phyloP scores from a whole-genome alignment of 2,888 invertebrate genomes.

The Drosophila lutescens region DNA sequence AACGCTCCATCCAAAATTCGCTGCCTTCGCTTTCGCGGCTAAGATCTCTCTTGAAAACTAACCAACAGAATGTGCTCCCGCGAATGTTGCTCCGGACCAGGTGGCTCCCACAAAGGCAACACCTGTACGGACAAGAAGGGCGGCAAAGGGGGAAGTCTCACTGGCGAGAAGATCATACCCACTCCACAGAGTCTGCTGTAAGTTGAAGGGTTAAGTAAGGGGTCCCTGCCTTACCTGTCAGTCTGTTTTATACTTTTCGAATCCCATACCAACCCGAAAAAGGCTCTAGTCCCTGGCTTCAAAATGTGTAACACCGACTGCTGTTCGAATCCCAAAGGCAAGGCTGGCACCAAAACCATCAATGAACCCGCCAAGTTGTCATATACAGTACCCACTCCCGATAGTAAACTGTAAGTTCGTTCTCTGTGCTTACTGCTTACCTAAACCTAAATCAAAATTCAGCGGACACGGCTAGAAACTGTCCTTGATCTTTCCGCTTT shows the following conservation, averaged over 20 bases:
- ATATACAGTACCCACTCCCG: constrained; percentile 11
- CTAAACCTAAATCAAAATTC: background rate
- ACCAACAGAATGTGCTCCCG: constrained; percentile 62
- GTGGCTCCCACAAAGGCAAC: constrained; percentile 39
- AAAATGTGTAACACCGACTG: constrained; percentile 47
- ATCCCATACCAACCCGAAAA: background rate
- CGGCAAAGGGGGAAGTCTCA: background rate
- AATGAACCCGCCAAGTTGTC: background rate
- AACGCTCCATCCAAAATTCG: constrained; percentile 10
- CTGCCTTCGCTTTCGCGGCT: background rate
- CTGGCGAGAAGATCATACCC: constrained; percentile 49
- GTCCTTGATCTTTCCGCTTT: constrained; percentile 68
- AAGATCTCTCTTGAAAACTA: constrained; percentile 11
- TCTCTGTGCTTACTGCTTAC: background rate
- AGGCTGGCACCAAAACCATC: constrained; percentile 34
- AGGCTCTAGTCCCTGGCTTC: background rate
- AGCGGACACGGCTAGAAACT: constrained; percentile 21
- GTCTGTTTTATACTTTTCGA: background rate
- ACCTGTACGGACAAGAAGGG: constrained; percentile 50
- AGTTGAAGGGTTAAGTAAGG: constrained; percentile 29
- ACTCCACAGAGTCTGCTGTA: constrained; percentile 71
- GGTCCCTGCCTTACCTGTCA: constrained; percentile 5
- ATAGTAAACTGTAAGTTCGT: constrained; percentile 28
- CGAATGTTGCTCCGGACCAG: constrained; percentile 59
- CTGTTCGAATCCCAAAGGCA: constrained; percentile 49